Conservation (phyloP, 2,797 vertebrate genomes). For the Australoheros facetus region DNA sequence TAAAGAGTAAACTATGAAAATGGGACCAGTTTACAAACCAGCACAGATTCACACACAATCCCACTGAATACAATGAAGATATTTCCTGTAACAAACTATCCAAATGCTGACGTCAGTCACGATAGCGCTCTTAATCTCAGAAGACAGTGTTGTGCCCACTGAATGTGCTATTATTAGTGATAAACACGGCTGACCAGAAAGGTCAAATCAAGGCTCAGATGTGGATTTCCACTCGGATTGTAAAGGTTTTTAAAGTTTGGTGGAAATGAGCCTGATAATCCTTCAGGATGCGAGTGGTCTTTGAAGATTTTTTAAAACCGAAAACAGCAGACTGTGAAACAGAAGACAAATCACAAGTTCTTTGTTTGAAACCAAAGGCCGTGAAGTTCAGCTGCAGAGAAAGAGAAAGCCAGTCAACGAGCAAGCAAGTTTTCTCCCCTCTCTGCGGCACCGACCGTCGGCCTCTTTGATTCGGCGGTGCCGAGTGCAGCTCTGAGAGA, state of each 20-base stretch:
- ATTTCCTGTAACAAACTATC: neutral
- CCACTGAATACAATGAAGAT: neutral
- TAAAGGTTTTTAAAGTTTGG: constrained; percentile 11
- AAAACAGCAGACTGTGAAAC: constrained; percentile 25
- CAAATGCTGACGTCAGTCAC: neutral
- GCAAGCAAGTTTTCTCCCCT: constrained; percentile 60
- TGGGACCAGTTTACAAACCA: no score
- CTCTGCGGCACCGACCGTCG: constrained; percentile 51
- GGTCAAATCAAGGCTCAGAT: neutral
- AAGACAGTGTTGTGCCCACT: neutral
- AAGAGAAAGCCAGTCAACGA: constrained; percentile 48
- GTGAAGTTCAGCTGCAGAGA: constrained; percentile 59
- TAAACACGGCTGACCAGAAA: neutral
- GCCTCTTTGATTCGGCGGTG: constrained; percentile 52
- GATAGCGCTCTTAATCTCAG: neutral
- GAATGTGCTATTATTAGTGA: constrained; percentile 1
- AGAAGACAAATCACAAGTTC: constrained; percentile 51
- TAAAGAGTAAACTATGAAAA: neutral
- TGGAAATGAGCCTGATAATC: constrained; percentile 45
- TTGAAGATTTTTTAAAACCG: constrained; percentile 43
- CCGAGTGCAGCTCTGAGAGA: constrained; percentile 71
- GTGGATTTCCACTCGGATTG: constrained; percentile 12
- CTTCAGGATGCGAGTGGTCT: constrained; percentile 24
- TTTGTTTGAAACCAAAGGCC: constrained; percentile 49
- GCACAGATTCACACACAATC: neutral